These are phyloP conservation scores for Prosopocoilus inquinatus DNA, from an alignment of 2,888 invertebrate species.

Conservation along the genomic window DNA sequence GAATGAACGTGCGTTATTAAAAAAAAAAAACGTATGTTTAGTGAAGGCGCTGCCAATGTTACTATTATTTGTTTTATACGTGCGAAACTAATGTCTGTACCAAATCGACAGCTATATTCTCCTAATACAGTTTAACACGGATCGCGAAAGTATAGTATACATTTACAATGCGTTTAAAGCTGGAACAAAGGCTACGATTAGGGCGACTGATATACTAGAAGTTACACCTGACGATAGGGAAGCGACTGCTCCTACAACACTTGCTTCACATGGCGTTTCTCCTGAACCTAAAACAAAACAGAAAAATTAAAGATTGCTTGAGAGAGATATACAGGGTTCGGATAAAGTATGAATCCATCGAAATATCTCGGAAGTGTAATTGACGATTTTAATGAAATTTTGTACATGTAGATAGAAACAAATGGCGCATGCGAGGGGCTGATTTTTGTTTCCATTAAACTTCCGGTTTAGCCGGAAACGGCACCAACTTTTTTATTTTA, in stretches of 20 bases:
- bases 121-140: background rate
- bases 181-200: constrained; percentile 30
- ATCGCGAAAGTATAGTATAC: constrained; percentile 8
- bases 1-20: too few species aligned
- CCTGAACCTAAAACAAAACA: constrained; percentile 42
- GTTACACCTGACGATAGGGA: constrained; percentile 13
- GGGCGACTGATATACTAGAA: constrained; percentile 18
- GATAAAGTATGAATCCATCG: too few species aligned
- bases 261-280: constrained; percentile 44
- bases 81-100: background rate
- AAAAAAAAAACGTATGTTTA: background rate
- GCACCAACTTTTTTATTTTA: too few species aligned
- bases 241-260: constrained; percentile 35
- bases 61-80: background rate
- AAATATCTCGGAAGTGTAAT: too few species aligned
- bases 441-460: too few species aligned
- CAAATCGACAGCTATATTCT: background rate
- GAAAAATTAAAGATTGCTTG: background rate
- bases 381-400: too few species aligned
- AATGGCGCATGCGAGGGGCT: too few species aligned
- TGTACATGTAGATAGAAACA: too few species aligned
- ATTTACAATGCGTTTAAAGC: constrained; percentile 36
- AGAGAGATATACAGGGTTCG: too few species aligned
- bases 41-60: background rate
- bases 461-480: too few species aligned